Base-by-base conservation (phyloP, 92 coral and sea anemone species). In the Zoanthus gigantus region DNA sequence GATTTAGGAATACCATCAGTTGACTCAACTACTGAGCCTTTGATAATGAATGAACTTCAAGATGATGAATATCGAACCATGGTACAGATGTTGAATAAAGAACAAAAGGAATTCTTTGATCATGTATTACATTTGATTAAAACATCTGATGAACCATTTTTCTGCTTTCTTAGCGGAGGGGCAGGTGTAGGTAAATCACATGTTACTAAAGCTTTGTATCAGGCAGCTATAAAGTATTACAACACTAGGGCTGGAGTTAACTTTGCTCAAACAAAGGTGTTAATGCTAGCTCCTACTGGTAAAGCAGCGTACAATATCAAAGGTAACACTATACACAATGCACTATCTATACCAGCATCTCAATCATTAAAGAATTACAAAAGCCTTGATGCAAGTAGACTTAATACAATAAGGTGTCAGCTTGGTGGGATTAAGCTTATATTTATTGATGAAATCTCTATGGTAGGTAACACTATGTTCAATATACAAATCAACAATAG, bases 341-440 rank as follows among this genome's bases (percentile, higher is more conserved):
- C 68, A 61, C 68, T 61, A 61, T 15, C 68, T 15, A 61, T 61
- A 61, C 68, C 68, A 61, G 92, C 92, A 77, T 89, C 92, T 81
- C 93, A 90, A 74, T 83, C 90, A 72, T 67, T 88, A 77, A 92
- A 84, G 67, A 86, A 87, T 82, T 90, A 92, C 88, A 92, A 87
- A 92, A 83, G 86, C 23, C 93, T 90, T 80, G 95, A 92, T 79
- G 90, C 95, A 90, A 86, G 91, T 83, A 90, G 91, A 73, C 80
- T 92, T n/a, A 92, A 92, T 82, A 90, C 90, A 9, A 67, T 92
- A 81, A 86, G 94, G 89, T 67, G 90, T 76, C 90, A 61, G 68
- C 68, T 61, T 61, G 68, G 68, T 61, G 68, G 68, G 29, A 18
- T 61, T 15, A 61, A 61, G 29, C 68, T 61, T 61, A 61, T 61